A percentile compares a stretch with the other conserved stretches of the same genome.
Conservation (phyloP, 92 coral and sea anemone species). For the Montipora capitata region DNA sequence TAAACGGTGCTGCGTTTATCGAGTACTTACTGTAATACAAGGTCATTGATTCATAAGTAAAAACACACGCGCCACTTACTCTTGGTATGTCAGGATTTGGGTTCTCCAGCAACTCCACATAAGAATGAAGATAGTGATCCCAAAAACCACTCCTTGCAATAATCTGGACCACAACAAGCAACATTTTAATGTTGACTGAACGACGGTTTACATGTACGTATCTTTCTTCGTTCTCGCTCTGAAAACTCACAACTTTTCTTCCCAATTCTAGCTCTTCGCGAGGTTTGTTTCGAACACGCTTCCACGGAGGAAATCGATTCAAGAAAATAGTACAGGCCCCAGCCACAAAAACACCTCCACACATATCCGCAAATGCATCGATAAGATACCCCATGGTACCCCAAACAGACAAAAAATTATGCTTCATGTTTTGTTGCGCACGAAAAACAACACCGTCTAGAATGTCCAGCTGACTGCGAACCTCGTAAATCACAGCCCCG, state of each 20-base stretch:
- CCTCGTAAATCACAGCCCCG: constrained; percentile 80
- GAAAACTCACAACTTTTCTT: constrained; percentile 49
- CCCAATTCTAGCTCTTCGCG: constrained; percentile 82
- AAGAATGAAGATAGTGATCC: constrained; percentile 86
- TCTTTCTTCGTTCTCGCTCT: constrained; percentile 63
- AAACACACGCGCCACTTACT: constrained; percentile 58
- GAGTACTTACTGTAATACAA: too few species aligned
- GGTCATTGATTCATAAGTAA: too few species aligned
- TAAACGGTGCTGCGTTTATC: too few species aligned
- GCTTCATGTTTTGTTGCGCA: constrained; percentile 85
- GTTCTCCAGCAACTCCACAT: constrained; percentile 85
- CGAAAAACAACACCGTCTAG: constrained; percentile 93
- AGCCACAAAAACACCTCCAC: constrained; percentile 86
- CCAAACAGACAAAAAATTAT: constrained; percentile 87
- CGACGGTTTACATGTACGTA: constrained; percentile 79
- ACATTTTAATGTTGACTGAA: constrained; percentile 78
- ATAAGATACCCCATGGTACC: constrained; percentile 91
- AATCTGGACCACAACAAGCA: constrained; percentile 77
- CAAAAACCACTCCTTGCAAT: constrained; percentile 83
- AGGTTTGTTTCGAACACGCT: constrained; percentile 65
- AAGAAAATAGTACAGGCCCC: constrained; percentile 83
- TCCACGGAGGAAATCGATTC: constrained; percentile 84
- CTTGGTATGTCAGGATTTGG: constrained; percentile 79
- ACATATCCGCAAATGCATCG: constrained; percentile 90
- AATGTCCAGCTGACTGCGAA: constrained; percentile 88